phyloP scores from a whole-genome alignment of 2,888 invertebrate species.

The Agrenia bidenticulata region DNA sequence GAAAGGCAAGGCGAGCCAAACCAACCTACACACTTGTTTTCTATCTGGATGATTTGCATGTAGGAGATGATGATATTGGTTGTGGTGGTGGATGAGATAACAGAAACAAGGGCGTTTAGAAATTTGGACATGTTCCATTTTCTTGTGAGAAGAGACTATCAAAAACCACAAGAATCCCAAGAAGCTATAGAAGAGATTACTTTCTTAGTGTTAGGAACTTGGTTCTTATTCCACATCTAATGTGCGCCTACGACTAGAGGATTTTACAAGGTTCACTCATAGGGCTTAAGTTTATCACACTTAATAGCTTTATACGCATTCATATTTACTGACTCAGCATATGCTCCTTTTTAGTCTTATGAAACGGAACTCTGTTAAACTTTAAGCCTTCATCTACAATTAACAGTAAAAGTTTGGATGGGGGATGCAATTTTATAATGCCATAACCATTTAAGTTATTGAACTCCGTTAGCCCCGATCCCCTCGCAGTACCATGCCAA shows the following conservation, averaged over 20 bases:
- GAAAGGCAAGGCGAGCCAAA: background rate
- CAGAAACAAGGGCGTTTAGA: slow-evolving; percentile 9
- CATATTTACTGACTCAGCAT: slow-evolving; percentile 21
- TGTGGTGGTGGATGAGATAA: background rate
- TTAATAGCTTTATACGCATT: slow-evolving; percentile 22
- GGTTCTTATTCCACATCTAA: slow-evolving; percentile 14
- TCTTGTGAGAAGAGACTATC: background rate
- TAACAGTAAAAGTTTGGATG: slow-evolving; percentile 24
- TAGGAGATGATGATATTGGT: background rate
- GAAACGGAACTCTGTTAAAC: background rate
- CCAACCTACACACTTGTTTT: background rate
- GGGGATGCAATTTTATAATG: slow-evolving; percentile 21
- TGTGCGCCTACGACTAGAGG: slow-evolving; percentile 15
- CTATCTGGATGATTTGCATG: background rate
- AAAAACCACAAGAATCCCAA: background rate
- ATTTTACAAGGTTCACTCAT: background rate
- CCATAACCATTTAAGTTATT: slow-evolving; percentile 24
- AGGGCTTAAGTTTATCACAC: slow-evolving; percentile 16
- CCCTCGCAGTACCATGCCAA: background rate
- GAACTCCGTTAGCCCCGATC: slow-evolving; percentile 12
- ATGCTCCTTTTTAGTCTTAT: too few relatives aligned
- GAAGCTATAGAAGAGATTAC: background rate
- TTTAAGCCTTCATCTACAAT: slow-evolving; percentile 11
- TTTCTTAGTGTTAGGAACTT: slow-evolving; percentile 4
- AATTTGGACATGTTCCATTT: slow-evolving; percentile 21